Percentiles rank a stretch among this genome's conserved stretches.
phyloP scores from a whole-genome alignment of 2,797 vertebrate genomes.

The Anolis apletophallus region DNA sequence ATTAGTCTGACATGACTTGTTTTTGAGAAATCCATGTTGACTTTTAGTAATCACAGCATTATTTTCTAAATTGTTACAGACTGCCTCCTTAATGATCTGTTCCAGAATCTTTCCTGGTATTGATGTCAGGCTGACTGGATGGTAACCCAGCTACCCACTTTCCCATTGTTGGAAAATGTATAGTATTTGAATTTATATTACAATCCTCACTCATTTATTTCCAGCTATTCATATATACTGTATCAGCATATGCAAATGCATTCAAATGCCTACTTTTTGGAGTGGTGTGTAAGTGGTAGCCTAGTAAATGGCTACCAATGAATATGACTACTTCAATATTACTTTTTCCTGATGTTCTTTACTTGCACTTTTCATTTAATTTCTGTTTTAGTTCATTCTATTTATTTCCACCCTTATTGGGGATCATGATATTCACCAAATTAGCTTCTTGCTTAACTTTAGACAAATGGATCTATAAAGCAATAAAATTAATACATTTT shows the following conservation, averaged over 20 bases:
- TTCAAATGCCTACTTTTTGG: background rate
- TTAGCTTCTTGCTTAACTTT: conserved; percentile 30
- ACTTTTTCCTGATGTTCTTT: no score
- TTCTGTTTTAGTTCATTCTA: conserved; percentile 13
- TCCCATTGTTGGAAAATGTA: background rate
- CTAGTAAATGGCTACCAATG: background rate
- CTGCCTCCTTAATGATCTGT: no score
- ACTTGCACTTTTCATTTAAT: background rate
- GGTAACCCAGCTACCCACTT: background rate
- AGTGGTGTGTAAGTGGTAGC: background rate
- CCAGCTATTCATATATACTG: background rate
- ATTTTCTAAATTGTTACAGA: no score
- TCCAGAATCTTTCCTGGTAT: no score
- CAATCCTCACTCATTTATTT: background rate
- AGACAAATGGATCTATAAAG: conserved; percentile 22
- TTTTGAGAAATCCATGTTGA: no score
- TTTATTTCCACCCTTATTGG: background rate
- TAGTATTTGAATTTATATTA: background rate
- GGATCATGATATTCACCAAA: conserved; percentile 9
- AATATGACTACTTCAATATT: background rate
- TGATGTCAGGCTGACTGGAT: no score
- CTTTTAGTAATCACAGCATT: no score
- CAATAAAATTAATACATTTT: conserved; percentile 33
- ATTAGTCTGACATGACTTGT: no score
- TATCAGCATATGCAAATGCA: background rate